Evolutionary conservation across 1,140 invertebrate genomes (phyloP), one percentile per base, ranked within the genome.

Genomic region (Globodera rostochiensis): DNA sequence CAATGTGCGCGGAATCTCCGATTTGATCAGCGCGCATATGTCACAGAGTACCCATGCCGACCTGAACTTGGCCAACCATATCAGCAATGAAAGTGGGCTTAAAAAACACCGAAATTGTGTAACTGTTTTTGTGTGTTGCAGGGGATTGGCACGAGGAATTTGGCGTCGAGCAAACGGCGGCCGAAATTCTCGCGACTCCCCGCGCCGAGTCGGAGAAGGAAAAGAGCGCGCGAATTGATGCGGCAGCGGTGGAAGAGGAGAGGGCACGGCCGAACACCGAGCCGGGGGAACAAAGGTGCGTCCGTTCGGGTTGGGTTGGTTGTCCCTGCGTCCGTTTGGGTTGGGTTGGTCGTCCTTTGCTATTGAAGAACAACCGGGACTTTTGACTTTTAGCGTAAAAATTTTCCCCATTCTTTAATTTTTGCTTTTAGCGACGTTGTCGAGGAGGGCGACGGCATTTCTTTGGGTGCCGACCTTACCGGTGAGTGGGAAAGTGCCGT

Each of bases 121-220:
- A 67, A 78, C 1, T 8, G n/a, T 13, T 79, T 64, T 46, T 83
- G 15, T 84, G 8, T 46, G 25, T 66, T 84, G 53, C 46, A 89
- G 78, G 80, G 80, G 88, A 89, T 76, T 89, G 84, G 84, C 88
- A 89, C 67, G 88, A 89, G 67, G 88, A 89, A 80, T 89, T 89
- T 77, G 86, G 86, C 13, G 45, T n/a, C 6, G 78, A 80, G 80
- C 74, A 80, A 25, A 75, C 86, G 36, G 86, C 83, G n/a, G 87
- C 83, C n/a, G 83, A 88, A 71, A 75, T 88, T 36, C 76, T 88
- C 13, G 80, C 80, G 13, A 85, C 87, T 21, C 87, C 87, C 0
- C 49, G 86, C n/a, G 86, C 86, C 6, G 84, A 84, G 47, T 9
- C 86, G 13, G 84, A 84, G 47, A 36, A 81, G 11, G 66, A 25